phyloP scores from a whole-genome alignment of 2,888 invertebrate genomes.

The Criorhina ranunculi region DNA sequence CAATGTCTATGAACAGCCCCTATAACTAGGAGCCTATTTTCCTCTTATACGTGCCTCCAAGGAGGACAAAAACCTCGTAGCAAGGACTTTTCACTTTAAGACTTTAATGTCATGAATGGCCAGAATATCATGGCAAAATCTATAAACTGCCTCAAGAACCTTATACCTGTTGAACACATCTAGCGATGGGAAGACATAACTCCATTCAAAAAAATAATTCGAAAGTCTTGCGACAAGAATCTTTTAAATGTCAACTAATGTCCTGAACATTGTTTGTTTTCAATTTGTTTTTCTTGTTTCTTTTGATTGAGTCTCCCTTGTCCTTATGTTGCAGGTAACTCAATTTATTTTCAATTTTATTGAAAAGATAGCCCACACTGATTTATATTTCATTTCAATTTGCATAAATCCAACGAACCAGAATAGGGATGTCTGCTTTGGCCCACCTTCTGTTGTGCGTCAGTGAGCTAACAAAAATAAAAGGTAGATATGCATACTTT shows the following conservation, averaged over 20 bases:
- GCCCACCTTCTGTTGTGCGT: neutral
- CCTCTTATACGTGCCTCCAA: no score
- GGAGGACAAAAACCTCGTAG: no score
- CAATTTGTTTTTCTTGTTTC: slow-evolving; percentile 1
- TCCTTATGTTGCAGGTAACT: neutral
- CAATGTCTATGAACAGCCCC: no score
- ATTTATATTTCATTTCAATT: slow-evolving; percentile 31
- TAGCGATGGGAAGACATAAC: no score
- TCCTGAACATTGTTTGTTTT: neutral
- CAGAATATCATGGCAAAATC: no score
- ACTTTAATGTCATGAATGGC: no score
- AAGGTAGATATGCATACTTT: neutral
- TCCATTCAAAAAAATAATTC: no score
- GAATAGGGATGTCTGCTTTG: neutral
- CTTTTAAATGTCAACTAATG: neutral
- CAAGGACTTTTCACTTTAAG: no score
- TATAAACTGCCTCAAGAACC: no score
- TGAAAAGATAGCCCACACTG: slow-evolving; percentile 8
- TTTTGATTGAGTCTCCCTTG: neutral
- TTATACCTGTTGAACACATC: no score
- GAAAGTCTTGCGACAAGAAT: no score
- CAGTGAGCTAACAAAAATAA: neutral
- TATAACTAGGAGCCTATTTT: no score
- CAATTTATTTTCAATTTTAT: slow-evolving; percentile 37
- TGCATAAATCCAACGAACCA: slow-evolving; percentile 15